These are phyloP conservation scores for Sus cebifrons DNA, from an alignment of 2,797 vertebrate species.

Conservation along the genomic window DNA sequence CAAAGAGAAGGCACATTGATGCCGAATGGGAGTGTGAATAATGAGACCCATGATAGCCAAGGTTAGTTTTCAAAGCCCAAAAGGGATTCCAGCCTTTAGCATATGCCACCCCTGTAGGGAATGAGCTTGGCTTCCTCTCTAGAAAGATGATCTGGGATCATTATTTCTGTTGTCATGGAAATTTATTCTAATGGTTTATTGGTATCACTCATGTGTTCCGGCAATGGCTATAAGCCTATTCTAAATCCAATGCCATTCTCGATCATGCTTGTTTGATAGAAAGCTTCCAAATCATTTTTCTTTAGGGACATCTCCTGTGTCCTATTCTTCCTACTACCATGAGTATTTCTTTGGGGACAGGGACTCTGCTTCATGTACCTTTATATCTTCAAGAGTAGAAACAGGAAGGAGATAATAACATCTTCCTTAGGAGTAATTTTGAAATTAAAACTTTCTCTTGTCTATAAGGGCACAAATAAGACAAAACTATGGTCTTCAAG, in stretches of 20 bases:
- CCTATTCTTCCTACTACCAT: not conserved
- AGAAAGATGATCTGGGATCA: conserved; percentile 68
- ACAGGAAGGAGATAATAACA: not conserved
- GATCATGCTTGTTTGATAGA: not conserved
- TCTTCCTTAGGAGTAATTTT: conserved; percentile 50
- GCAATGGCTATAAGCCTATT: not conserved
- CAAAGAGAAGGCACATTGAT: not conserved
- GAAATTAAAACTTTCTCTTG: conserved; percentile 41
- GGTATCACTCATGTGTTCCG: conserved; percentile 50
- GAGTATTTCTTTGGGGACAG: not conserved
- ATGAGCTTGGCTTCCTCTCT: conserved; percentile 46
- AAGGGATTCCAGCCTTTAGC: conserved; percentile 50
- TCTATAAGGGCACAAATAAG: conserved; percentile 21
- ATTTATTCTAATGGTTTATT: conserved; percentile 59
- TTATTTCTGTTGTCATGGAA: conserved; percentile 77
- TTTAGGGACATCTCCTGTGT: not conserved
- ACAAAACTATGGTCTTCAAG: not conserved
- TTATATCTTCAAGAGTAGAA: conserved; percentile 20
- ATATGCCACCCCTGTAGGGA: conserved; percentile 59
- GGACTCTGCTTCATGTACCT: not conserved
- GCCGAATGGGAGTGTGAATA: conserved; percentile 34
- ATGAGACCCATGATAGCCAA: conserved; percentile 49
- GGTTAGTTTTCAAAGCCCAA: conserved; percentile 63
- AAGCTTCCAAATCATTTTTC: not conserved
- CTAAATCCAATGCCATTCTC: conserved; percentile 35